phyloP scores from a whole-genome alignment of 2,113 vertebrate species.

The Corydoras maculifer region DNA sequence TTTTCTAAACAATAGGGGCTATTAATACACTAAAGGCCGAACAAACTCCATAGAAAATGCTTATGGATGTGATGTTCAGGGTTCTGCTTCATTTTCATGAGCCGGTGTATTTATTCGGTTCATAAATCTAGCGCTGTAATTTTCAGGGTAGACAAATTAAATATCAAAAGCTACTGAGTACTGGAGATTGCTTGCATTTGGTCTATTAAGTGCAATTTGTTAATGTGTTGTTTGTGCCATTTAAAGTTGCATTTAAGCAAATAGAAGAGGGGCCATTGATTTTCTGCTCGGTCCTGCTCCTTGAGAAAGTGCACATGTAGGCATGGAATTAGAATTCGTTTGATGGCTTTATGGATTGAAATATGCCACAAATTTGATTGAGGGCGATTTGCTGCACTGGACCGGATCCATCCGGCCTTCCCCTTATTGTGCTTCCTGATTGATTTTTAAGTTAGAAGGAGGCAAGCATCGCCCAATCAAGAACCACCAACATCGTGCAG shows the following conservation, averaged over 20 bases:
- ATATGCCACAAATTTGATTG: slow-evolving; percentile 75
- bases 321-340: slow-evolving; percentile 59
- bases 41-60: too few species aligned
- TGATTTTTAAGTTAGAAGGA: slow-evolving; percentile 99
- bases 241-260: slow-evolving; percentile 40
- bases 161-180: slow-evolving; percentile 8
- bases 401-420: slow-evolving; percentile 80
- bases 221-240: slow-evolving; percentile 40
- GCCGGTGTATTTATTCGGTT: too few species aligned
- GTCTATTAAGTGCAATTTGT: slow-evolving; percentile 35
- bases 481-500: slow-evolving; percentile 89
- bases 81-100: too few species aligned
- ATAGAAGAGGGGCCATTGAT: slow-evolving; percentile 37
- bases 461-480: slow-evolving; percentile 98
- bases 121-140: too few species aligned
- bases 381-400: slow-evolving; percentile 73
- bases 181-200: slow-evolving; percentile 8
- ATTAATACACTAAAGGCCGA: too few species aligned
- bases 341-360: slow-evolving; percentile 72
- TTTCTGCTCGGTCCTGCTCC: slow-evolving; percentile 31
- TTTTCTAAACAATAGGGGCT: background rate
- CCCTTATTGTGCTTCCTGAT: slow-evolving; percentile 90
- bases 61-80: too few species aligned
- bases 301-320: slow-evolving; percentile 50
- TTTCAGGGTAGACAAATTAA: slow-evolving; percentile 6